Conservation (phyloP, 2,797 vertebrate species). For the Phalloptychus januarius region DNA sequence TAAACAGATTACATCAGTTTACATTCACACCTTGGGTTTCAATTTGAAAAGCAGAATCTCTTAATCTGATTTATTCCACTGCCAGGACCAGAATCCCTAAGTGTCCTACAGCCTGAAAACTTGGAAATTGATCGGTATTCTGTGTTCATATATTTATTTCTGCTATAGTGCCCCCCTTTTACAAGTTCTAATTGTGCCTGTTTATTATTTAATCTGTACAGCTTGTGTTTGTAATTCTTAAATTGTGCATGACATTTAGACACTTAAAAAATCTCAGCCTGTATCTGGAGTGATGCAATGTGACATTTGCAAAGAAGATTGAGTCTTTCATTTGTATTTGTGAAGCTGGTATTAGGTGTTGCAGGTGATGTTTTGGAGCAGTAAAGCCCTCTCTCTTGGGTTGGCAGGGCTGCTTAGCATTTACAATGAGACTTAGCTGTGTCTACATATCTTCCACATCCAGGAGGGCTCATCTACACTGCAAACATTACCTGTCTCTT, state of each 20-base stretch:
- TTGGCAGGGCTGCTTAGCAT: constrained; percentile 74
- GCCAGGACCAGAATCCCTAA: constrained; percentile 39
- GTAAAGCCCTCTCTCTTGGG: constrained; percentile 59
- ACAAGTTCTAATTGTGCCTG: constrained; percentile 14
- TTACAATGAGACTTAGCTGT: constrained; percentile 68
- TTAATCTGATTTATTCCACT: constrained; percentile 61
- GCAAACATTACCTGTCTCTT: constrained; percentile 75
- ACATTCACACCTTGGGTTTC: constrained; percentile 51
- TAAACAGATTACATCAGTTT: constrained; percentile 42
- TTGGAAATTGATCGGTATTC: constrained; percentile 22
- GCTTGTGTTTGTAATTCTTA: constrained; percentile 42
- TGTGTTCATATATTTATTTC: constrained; percentile 6
- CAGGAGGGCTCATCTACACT: constrained; percentile 74
- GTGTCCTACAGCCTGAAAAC: constrained; percentile 28
- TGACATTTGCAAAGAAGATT: constrained; percentile 48
- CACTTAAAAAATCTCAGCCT: constrained; percentile 46
- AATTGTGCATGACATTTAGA: constrained; percentile 46
- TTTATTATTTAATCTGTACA: constrained; percentile 34
- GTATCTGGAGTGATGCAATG: constrained; percentile 39
- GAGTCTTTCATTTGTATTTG: constrained; percentile 54
- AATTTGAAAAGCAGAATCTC: constrained; percentile 58
- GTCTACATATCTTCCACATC: constrained; percentile 69
- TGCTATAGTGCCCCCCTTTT: not conserved
- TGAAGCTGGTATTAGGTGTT: constrained; percentile 57
- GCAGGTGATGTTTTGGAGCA: constrained; percentile 62